phyloP scores from a whole-genome alignment of 2,797 vertebrate species.

The Loriculus beryllinus region DNA sequence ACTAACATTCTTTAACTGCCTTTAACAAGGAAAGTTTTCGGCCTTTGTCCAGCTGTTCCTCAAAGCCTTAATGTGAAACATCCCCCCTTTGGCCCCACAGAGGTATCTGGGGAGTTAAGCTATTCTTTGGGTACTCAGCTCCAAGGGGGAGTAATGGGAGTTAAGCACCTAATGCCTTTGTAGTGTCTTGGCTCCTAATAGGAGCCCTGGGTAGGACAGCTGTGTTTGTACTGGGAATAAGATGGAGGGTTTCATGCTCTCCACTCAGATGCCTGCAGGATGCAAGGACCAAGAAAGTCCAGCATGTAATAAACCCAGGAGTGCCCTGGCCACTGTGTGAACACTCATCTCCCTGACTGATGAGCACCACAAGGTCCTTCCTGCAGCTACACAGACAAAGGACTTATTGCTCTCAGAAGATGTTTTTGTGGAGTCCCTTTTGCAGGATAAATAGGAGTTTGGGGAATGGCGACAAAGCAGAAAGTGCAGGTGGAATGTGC shows the following conservation, averaged over 20 bases:
- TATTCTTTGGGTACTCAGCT: background rate
- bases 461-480: background rate
- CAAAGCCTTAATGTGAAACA: background rate
- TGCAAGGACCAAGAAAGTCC: background rate
- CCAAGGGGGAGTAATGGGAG: background rate
- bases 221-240: constrained; percentile 30
- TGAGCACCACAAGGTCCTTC: background rate
- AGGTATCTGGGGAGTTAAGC: background rate
- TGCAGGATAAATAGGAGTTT: background rate
- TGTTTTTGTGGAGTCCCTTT: background rate
- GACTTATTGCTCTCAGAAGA: background rate
- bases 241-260: background rate
- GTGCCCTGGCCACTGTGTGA: background rate
- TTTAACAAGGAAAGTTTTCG: background rate
- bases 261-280: background rate
- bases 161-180: constrained; percentile 1
- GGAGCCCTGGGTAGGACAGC: background rate
- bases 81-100: background rate
- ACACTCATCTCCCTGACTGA: background rate
- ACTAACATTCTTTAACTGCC: background rate
- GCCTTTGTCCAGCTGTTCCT: background rate
- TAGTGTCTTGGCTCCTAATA: background rate
- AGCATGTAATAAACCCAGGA: background rate
- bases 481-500: rapidly evolving
- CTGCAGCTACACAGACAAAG: background rate